These are phyloP conservation scores for Pasiphila rectangulata DNA, from an alignment of 2,888 invertebrate genomes.

Conservation along the genomic window DNA sequence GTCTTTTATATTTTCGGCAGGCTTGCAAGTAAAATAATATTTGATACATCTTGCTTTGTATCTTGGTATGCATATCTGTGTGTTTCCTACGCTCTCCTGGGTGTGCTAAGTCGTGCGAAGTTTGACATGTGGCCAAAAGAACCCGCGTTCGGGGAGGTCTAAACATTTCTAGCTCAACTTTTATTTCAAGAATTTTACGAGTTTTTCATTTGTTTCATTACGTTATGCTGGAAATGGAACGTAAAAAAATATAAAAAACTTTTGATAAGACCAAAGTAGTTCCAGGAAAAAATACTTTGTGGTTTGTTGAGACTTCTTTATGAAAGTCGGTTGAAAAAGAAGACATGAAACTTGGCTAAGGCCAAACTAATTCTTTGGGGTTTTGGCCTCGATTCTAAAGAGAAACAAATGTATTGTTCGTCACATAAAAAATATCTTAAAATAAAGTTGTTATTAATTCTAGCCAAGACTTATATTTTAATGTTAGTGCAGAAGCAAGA, in stretches of 20 bases:
- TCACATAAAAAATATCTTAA: constrained; percentile 26
- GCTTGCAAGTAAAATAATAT: too few relatives aligned
- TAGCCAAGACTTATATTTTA: too few relatives aligned
- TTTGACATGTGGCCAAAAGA: constrained; percentile 20
- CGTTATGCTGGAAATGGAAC: not conserved
- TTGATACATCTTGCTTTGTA: not conserved
- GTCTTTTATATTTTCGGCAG: too few relatives aligned
- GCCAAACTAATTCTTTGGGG: too few relatives aligned
- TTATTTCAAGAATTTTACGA: not conserved
- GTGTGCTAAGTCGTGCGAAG: constrained; percentile 16
- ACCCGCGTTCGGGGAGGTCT: constrained; percentile 6
- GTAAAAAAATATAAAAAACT: not conserved
- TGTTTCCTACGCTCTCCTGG: constrained; percentile 9
- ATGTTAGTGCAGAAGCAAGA: too few relatives aligned
- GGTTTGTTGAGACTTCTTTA: too few relatives aligned
- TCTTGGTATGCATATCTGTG: constrained; percentile 1
- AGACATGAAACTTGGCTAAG: too few relatives aligned
- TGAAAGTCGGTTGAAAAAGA: too few relatives aligned
- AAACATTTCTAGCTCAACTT: constrained; percentile 5
- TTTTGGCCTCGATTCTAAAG: too few relatives aligned
- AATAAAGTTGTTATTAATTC: constrained; percentile 23
- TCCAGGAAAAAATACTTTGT: too few relatives aligned
- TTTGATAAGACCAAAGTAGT: not conserved
- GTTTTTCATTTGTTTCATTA: not conserved
- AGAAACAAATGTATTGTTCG: constrained; percentile 22